A percentile compares a stretch with the other conserved stretches of the same genome.
Evolutionary conservation across 2,888 invertebrate species (phyloP).

Genomic region (Nebria brevicollis): DNA sequence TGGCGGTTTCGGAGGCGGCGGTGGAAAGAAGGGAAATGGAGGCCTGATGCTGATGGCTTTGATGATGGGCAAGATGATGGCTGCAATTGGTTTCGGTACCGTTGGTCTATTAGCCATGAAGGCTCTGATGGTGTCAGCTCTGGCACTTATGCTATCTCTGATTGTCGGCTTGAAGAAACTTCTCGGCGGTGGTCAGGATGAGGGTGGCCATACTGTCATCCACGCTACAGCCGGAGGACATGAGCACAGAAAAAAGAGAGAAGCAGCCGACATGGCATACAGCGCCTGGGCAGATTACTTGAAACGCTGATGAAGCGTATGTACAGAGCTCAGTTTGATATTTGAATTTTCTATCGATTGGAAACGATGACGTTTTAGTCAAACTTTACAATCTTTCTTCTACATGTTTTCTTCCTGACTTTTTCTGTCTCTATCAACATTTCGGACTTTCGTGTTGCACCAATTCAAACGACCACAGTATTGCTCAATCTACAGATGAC

Average conservation of each 20-base stretch:
- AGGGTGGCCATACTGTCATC: constrained; percentile 65
- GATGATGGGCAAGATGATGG: constrained; percentile 82
- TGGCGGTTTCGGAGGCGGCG: constrained; percentile 50
- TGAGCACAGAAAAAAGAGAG: constrained; percentile 65
- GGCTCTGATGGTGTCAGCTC: constrained; percentile 68
- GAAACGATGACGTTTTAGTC: constrained; percentile 46
- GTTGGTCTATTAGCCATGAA: constrained; percentile 83
- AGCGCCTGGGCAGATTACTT: constrained; percentile 63
- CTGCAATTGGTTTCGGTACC: constrained; percentile 79
- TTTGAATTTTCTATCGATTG: constrained; percentile 33
- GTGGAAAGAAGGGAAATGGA: constrained; percentile 65
- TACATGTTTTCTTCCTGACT: constrained; percentile 22
- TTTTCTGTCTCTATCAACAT: constrained; percentile 15
- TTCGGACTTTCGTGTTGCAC: constrained; percentile 14
- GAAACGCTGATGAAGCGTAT: constrained; percentile 48
- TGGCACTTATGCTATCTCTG: constrained; percentile 80
- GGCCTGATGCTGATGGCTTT: constrained; percentile 71
- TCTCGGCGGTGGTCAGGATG: constrained; percentile 66
- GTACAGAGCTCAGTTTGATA: constrained; percentile 44
- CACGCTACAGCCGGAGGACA: constrained; percentile 64
- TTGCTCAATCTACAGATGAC: constrained; percentile 34
- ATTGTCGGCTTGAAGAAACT: constrained; percentile 80
- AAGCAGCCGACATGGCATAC: constrained; percentile 61
- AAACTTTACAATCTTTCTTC: constrained; percentile 23
- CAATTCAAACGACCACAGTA: constrained; percentile 15